Conservation (phyloP, 1,140 invertebrate genomes). For the Oryctes rhinoceros region DNA sequence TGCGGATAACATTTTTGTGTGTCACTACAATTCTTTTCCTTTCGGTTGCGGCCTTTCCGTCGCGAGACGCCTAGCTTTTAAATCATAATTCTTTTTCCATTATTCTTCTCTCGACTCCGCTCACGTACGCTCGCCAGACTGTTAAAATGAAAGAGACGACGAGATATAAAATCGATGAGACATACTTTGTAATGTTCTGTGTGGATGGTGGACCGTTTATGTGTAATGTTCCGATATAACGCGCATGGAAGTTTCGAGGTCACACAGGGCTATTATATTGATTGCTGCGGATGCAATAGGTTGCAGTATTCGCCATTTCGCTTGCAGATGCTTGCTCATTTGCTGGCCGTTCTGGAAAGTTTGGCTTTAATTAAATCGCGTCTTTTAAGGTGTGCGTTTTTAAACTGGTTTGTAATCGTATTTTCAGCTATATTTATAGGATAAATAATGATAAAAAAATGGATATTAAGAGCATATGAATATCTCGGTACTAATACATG, state of each 20-base stretch:
- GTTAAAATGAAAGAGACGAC: too few species aligned
- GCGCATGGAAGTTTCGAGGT: conserved; percentile 48
- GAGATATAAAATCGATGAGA: neutral
- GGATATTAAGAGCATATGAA: too few species aligned
- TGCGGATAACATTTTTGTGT: too few species aligned
- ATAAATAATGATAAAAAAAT: neutral
- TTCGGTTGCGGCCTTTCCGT: too few species aligned
- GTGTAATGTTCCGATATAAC: conserved; percentile 12
- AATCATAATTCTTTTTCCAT: too few species aligned
- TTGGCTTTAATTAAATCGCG: conserved; percentile 23
- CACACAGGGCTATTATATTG: conserved; percentile 47
- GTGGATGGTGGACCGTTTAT: conserved; percentile 21
- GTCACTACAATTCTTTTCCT: too few species aligned
- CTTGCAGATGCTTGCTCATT: conserved; percentile 44
- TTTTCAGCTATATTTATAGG: neutral
- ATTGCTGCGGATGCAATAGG: conserved; percentile 48
- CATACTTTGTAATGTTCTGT: conserved; percentile 13
- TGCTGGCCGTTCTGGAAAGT: neutral
- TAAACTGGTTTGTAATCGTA: neutral
- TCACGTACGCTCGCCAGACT: too few species aligned
- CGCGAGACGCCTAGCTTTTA: too few species aligned
- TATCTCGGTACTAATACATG: too few species aligned
- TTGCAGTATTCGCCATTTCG: conserved; percentile 44
- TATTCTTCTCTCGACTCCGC: too few species aligned
- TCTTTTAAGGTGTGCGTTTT: neutral